These are phyloP conservation scores for Peromyscus attwateri DNA, from an alignment of 2,797 vertebrate species.

Conservation along the genomic window DNA sequence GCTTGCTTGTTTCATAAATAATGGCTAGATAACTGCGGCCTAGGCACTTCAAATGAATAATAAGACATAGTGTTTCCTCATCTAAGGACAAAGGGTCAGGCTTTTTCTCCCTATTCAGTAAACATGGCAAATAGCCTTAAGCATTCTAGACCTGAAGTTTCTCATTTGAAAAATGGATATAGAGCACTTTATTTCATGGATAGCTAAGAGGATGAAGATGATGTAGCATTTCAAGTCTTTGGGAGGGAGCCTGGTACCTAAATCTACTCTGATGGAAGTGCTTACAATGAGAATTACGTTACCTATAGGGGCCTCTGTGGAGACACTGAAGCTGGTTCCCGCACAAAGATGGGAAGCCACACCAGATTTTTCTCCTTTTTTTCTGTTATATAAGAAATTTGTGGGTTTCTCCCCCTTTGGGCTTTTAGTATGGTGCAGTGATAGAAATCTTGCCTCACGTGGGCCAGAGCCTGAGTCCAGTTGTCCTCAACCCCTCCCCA, in stretches of 20 bases:
- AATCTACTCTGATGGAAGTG: background rate
- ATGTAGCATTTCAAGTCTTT: background rate
- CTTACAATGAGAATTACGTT: background rate
- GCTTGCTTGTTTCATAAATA: background rate
- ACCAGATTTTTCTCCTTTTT: background rate
- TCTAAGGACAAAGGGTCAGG: conserved; percentile 8
- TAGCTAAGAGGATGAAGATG: background rate
- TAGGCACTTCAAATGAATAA: background rate
- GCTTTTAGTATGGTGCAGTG: background rate
- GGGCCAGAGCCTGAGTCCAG: background rate
- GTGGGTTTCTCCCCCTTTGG: background rate
- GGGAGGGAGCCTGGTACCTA: background rate
- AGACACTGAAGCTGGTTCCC: background rate
- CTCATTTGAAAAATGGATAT: background rate
- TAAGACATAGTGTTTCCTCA: background rate
- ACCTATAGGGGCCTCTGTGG: background rate
- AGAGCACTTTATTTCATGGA: background rate
- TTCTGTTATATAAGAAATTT: background rate
- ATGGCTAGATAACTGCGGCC: background rate
- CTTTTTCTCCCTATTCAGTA: background rate
- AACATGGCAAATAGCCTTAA: background rate
- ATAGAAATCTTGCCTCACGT: background rate
- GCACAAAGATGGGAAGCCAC: background rate
- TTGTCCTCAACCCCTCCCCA: background rate
- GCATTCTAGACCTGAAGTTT: background rate